Percentiles rank a stretch among this genome's conserved stretches.
phyloP scores from a whole-genome alignment of 2,113 vertebrate species.

The Hyperoodon ampullatus region DNA sequence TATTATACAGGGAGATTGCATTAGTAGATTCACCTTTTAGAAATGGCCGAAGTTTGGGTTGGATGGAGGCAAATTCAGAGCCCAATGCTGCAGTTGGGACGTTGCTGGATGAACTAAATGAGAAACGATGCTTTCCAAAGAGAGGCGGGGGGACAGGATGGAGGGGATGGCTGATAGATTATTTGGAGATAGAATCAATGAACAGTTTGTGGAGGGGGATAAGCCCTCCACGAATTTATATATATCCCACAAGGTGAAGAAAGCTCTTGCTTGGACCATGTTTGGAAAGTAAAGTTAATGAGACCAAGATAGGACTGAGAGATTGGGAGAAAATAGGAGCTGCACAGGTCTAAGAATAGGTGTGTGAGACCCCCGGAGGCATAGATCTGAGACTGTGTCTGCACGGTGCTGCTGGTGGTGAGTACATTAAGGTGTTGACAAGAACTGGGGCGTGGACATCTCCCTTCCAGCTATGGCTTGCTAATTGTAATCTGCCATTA shows the following conservation, averaged over 20 bases:
- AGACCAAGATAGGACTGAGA: neutral
- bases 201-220: neutral
- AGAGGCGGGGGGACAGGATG: neutral
- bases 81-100: neutral
- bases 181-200: neutral
- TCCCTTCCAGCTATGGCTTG: neutral
- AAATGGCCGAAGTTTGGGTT: neutral
- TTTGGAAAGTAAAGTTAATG: neutral
- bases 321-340: neutral
- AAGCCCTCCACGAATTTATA: neutral
- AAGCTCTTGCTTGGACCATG: neutral
- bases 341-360: neutral
- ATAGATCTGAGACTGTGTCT: neutral
- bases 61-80: neutral
- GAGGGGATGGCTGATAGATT: neutral
- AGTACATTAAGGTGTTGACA: neutral
- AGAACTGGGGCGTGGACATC: neutral
- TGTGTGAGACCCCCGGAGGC: neutral
- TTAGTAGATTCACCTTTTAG: neutral
- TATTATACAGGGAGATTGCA: neutral
- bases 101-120: neutral
- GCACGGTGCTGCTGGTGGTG: neutral
- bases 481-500: neutral
- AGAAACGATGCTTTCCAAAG: neutral
- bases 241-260: neutral